phyloP scores from a whole-genome alignment of 2,888 invertebrate genomes.

The Odontothrips loti region DNA sequence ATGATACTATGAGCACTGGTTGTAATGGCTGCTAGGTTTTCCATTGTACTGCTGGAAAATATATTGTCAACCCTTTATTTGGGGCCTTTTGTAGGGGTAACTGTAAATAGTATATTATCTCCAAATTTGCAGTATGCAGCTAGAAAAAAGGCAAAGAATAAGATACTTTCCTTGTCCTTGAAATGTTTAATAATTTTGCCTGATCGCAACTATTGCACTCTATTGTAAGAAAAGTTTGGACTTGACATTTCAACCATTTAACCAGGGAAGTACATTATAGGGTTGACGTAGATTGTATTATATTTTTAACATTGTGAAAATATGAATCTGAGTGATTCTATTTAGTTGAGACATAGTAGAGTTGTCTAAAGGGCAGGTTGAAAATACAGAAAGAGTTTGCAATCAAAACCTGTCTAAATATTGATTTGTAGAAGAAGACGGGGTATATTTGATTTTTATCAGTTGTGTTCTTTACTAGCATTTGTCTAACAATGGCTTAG shows the following conservation, averaged over 20 bases:
- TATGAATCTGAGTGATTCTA: constrained; percentile 13
- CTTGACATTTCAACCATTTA: constrained; percentile 1
- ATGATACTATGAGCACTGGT: neutral
- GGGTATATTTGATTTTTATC: constrained; percentile 17
- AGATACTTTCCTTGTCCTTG: neutral
- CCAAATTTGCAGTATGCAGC: too few species aligned
- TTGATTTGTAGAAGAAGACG: neutral
- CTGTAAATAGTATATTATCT: neutral
- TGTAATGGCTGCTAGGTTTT: neutral
- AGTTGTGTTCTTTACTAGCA: constrained; percentile 33
- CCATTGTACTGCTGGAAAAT: neutral
- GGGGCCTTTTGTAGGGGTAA: neutral
- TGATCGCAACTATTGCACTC: neutral
- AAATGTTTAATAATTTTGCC: neutral
- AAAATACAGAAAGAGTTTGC: neutral
- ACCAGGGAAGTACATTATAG: neutral
- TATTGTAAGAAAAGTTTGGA: neutral
- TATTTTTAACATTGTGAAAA: constrained; percentile 14
- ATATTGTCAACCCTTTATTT: neutral
- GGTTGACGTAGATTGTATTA: neutral
- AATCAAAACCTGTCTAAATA: constrained; percentile 1
- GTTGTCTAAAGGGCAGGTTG: neutral
- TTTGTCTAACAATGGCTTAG: constrained; percentile 33
- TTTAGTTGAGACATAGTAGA: neutral
- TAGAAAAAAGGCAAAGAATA: neutral